Evolutionary conservation across 2,888 invertebrate genomes (phyloP).

Genomic region (Idaea straminata): DNA sequence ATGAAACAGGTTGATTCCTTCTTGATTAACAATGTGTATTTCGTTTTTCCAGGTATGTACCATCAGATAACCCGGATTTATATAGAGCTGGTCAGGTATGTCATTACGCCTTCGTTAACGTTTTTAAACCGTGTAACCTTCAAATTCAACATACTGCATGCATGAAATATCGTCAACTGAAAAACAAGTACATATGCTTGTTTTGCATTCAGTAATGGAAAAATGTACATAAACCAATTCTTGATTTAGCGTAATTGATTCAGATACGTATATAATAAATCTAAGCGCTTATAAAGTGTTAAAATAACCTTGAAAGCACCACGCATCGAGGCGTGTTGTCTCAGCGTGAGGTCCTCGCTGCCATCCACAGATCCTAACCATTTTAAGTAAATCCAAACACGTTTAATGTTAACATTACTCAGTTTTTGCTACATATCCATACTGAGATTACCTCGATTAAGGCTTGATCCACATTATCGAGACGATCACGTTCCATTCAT

Average conservation of each 20-base stretch:
- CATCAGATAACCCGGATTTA: background rate
- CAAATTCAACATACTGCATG: constrained; percentile 33
- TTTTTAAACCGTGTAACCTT: constrained; percentile 31
- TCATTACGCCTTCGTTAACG: constrained; percentile 33
- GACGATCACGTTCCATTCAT: constrained; percentile 21
- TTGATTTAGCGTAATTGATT: background rate
- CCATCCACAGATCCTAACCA: constrained; percentile 15
- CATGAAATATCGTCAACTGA: constrained; percentile 34
- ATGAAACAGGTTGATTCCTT: background rate
- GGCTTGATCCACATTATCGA: constrained; percentile 21
- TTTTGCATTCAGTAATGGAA: background rate
- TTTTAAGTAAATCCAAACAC: constrained; percentile 21
- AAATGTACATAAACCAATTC: background rate
- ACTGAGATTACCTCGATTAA: constrained; percentile 19
- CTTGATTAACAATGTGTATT: constrained; percentile 3
- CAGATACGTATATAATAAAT: background rate
- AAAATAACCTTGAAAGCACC: constrained; percentile 16
- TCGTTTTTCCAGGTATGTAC: constrained; percentile 13
- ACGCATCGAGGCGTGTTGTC: constrained; percentile 12
- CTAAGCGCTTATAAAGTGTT: background rate
- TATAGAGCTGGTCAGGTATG: constrained; percentile 42
- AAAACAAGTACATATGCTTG: constrained; percentile 21
- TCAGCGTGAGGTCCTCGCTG: constrained; percentile 18
- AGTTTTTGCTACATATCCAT: constrained; percentile 16
- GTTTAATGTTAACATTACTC: constrained; percentile 19